phyloP scores from a whole-genome alignment of 2,797 vertebrate genomes.

The Catamblyrhynchus diadema region DNA sequence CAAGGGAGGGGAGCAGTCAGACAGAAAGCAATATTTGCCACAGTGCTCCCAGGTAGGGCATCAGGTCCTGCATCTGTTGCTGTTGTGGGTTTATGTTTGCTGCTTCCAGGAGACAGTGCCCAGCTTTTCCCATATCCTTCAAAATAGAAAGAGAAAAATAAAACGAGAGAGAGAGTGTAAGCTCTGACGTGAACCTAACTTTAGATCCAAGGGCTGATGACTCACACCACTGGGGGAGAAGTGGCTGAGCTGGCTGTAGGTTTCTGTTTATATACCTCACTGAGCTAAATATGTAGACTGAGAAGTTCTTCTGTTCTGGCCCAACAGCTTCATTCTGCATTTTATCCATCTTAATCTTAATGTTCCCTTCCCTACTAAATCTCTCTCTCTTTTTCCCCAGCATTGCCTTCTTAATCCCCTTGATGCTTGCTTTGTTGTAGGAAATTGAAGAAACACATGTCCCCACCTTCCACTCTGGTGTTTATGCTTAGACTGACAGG shows the following conservation, averaged over 20 bases:
- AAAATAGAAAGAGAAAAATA: conserved; percentile 59
- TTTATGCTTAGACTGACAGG: conserved; percentile 29
- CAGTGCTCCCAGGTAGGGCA: neutral
- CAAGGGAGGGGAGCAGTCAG: neutral
- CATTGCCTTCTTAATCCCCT: conserved; percentile 37
- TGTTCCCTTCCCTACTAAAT: conserved; percentile 29
- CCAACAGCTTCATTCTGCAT: conserved; percentile 62
- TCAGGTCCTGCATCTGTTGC: conserved; percentile 46
- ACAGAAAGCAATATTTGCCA: neutral
- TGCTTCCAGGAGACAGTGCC: conserved; percentile 47
- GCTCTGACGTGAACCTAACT: conserved; percentile 78
- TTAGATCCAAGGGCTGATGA: conserved; percentile 78
- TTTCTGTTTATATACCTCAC: conserved; percentile 78
- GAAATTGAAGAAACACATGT: conserved; percentile 37
- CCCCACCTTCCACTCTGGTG: conserved; percentile 1
- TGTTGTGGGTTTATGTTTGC: neutral
- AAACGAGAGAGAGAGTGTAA: conserved; percentile 28
- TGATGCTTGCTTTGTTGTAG: conserved; percentile 24
- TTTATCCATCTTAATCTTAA: conserved; percentile 49
- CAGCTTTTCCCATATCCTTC: conserved; percentile 56
- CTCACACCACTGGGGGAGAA: conserved; percentile 72
- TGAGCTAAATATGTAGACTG: conserved; percentile 79
- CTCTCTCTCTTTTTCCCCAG: conserved; percentile 2
- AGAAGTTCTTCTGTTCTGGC: conserved; percentile 74
- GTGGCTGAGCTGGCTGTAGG: conserved; percentile 70